A percentile compares a stretch with the other conserved stretches of the same genome.
Evolutionary conservation across 2,888 invertebrate genomes (phyloP).

Genomic region (Cataglyphis cursor): DNA sequence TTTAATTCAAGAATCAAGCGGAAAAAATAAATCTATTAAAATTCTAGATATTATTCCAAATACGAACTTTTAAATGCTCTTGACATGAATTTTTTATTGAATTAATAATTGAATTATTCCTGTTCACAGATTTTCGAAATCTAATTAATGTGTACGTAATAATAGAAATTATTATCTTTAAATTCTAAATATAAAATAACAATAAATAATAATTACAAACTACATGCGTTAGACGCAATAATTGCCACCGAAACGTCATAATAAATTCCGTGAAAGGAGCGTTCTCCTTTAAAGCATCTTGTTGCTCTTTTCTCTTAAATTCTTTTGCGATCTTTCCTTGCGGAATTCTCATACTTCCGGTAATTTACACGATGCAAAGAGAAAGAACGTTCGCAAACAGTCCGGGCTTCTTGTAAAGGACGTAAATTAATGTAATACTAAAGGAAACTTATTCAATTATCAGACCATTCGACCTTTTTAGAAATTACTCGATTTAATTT

Average conservation of each 20-base stretch:
- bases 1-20: background rate
- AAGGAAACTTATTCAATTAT: constrained; percentile 34
- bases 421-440: constrained; percentile 36
- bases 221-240: background rate
- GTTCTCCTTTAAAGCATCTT: constrained; percentile 65
- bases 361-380: constrained; percentile 47
- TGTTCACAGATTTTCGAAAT: background rate
- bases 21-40: background rate
- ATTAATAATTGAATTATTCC: background rate
- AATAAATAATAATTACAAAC: constrained; percentile 8
- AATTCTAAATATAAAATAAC: constrained; percentile 19
- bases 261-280: constrained; percentile 7
- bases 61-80: background rate
- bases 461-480: background rate
- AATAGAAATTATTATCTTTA: background rate
- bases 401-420: constrained; percentile 19
- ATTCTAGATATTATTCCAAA: background rate
- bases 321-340: constrained; percentile 55
- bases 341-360: constrained; percentile 26
- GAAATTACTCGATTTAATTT: constrained; percentile 17
- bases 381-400: constrained; percentile 50
- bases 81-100: background rate
- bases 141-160: background rate
- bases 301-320: constrained; percentile 50
- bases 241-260: background rate